Conservation (phyloP, 2,797 vertebrate species). For the Lepilemur ruficaudatus region DNA sequence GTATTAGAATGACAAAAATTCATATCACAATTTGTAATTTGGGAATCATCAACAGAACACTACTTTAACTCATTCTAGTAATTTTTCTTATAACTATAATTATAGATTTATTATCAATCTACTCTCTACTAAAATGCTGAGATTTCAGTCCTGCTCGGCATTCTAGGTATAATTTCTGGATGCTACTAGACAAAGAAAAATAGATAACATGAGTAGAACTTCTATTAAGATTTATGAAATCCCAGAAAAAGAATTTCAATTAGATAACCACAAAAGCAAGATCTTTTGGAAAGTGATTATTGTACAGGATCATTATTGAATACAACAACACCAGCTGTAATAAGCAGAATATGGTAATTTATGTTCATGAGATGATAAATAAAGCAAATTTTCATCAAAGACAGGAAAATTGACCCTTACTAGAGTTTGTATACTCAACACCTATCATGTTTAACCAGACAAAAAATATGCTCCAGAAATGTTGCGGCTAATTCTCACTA, state of each 20-base stretch:
- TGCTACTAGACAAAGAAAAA: not conserved
- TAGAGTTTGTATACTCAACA: not conserved
- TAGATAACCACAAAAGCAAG: not conserved
- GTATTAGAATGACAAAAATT: not conserved
- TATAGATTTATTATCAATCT: not conserved
- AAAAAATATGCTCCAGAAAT: not conserved
- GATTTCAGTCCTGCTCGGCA: not conserved
- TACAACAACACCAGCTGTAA: not conserved
- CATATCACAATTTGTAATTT: not conserved
- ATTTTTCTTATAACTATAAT: not conserved
- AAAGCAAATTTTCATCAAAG: not conserved
- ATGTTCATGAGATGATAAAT: not conserved
- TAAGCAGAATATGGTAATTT: not conserved
- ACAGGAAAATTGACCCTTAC: not conserved
- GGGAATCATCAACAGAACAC: not conserved
- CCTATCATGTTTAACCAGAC: not conserved
- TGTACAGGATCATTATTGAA: not conserved
- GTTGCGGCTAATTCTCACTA: not conserved
- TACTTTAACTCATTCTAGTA: not conserved
- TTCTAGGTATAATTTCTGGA: not conserved
- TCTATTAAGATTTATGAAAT: slow-evolving; percentile 11
- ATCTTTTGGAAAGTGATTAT: not conserved
- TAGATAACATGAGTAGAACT: not conserved
- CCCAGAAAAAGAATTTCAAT: not conserved
- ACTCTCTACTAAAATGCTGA: not conserved